Conservation (phyloP, 92 coral and sea anemone species). For the Hydrozoanthus gracilis region DNA sequence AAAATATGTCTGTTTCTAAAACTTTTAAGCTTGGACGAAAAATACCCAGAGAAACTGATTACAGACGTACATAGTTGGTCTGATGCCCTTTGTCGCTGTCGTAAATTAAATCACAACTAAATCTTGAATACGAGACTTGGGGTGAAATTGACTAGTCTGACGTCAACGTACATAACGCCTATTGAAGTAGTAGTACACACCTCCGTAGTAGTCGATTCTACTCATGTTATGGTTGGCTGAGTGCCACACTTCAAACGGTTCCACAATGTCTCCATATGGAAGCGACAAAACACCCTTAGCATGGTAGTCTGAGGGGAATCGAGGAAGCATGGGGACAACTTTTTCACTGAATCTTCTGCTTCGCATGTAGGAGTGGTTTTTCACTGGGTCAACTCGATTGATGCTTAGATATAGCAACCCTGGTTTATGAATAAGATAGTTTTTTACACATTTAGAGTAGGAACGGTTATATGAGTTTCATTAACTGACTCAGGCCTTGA, state of each 20-base stretch:
- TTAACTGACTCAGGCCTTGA: no score
- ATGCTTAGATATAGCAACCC: slow-evolving; percentile 12
- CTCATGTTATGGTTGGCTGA: slow-evolving; percentile 91
- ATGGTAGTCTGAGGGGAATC: slow-evolving; percentile 90
- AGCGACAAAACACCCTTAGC: slow-evolving; percentile 91
- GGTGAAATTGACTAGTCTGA: no score
- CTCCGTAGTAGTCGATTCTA: slow-evolving; percentile 96
- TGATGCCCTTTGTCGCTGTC: no score
- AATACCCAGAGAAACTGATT: no score
- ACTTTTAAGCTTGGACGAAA: no score
- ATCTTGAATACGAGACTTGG: no score
- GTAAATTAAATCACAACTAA: no score
- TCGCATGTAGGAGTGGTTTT: background rate
- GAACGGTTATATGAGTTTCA: background rate
- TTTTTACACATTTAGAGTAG: background rate
- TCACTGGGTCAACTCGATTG: slow-evolving; percentile 7
- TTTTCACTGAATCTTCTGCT: slow-evolving; percentile 14
- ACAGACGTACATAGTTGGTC: no score
- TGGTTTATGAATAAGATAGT: background rate
- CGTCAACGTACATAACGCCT: no score
- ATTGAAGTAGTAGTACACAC: slow-evolving; percentile 45
- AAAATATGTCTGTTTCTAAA: no score
- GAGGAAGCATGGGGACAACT: slow-evolving; percentile 28
- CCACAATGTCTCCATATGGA: slow-evolving; percentile 99
- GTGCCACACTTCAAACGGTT: slow-evolving; percentile 98